These are phyloP conservation scores for Sesia apiformis DNA, from an alignment of 2,888 invertebrate genomes.

Conservation along the genomic window DNA sequence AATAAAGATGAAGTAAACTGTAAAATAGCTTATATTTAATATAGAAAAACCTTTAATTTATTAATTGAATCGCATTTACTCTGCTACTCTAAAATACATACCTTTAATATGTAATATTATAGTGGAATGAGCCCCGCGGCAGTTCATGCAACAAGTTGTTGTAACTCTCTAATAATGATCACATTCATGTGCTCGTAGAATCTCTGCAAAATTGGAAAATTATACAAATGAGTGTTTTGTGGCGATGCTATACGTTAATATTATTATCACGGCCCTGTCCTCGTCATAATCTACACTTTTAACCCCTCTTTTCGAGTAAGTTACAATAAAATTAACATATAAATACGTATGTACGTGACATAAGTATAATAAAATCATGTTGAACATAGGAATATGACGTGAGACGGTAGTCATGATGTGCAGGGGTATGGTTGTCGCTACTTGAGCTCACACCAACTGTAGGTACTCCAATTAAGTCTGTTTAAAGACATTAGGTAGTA, in stretches of 20 bases:
- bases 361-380: conserved; percentile 21
- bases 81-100: too few species aligned
- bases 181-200: conserved; percentile 16
- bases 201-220: conserved; percentile 39
- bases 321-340: conserved; percentile 59
- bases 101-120: too few species aligned
- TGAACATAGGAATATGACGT: conserved; percentile 13
- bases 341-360: conserved; percentile 34
- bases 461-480: not conserved
- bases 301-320: conserved; percentile 49
- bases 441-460: not conserved
- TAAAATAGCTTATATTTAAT: too few species aligned
- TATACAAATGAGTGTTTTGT: conserved; percentile 51
- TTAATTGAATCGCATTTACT: too few species aligned
- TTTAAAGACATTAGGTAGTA: not conserved
- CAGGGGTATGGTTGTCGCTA: not conserved
- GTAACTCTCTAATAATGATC: conserved; percentile 10
- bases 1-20: too few species aligned
- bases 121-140: too few species aligned
- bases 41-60: too few species aligned
- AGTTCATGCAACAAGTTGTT: conserved; percentile 15
- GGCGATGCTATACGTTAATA: conserved; percentile 24
- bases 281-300: conserved; percentile 51
- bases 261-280: conserved; percentile 27
- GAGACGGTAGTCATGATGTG: too few species aligned